These are phyloP conservation scores for Ophion costatus DNA, from an alignment of 2,888 invertebrate genomes.

Conservation along the genomic window DNA sequence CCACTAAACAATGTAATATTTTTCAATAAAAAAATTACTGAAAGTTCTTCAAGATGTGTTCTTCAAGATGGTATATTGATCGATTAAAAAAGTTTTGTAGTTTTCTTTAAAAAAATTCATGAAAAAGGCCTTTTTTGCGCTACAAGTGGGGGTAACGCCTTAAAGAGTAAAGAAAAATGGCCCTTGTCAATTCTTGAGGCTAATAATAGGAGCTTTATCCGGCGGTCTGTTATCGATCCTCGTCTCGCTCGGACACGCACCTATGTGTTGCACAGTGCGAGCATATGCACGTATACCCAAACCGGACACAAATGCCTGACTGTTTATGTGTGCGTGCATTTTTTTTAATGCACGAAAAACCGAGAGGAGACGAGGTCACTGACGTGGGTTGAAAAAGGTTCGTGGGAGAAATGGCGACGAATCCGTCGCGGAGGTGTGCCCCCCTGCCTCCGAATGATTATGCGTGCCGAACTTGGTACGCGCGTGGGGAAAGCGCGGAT, in stretches of 20 bases:
- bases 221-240: conserved; percentile 61
- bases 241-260: conserved; percentile 59
- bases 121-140: too few relatives aligned
- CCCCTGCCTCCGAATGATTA: conserved; percentile 25
- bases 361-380: conserved; percentile 66
- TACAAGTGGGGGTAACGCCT: too few relatives aligned
- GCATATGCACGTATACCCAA: conserved; percentile 14
- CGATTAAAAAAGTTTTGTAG: too few relatives aligned
- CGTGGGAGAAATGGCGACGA: conserved; percentile 52
- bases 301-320: conserved; percentile 45
- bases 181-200: conserved; percentile 33
- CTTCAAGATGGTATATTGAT: too few relatives aligned
- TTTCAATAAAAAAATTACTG: too few relatives aligned
- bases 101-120: too few relatives aligned
- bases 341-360: conserved; percentile 65
- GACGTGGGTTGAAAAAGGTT: conserved; percentile 65
- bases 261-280: conserved; percentile 14
- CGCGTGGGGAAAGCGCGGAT: conserved; percentile 52
- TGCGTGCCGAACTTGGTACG: conserved; percentile 62
- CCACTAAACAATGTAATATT: too few relatives aligned
- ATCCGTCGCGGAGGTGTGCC: conserved; percentile 57
- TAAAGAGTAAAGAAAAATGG: conserved; percentile 17
- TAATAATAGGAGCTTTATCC: conserved; percentile 44
- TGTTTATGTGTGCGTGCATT: neutral
- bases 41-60: too few relatives aligned